phyloP scores from a whole-genome alignment of 2,797 vertebrate genomes.

The Hipposideros larvatus region DNA sequence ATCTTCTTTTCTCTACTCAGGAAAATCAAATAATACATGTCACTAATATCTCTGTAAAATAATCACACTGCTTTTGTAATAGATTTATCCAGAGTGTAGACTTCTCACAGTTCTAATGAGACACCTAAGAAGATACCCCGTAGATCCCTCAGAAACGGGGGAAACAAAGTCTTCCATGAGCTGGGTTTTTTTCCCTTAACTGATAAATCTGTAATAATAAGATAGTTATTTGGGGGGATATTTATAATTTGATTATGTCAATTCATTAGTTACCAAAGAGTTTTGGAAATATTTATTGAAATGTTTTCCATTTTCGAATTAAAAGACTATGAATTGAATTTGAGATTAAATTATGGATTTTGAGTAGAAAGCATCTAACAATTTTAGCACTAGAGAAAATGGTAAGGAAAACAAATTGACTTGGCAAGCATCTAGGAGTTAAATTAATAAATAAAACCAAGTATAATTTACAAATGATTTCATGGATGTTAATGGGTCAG shows the following conservation, averaged over 20 bases:
- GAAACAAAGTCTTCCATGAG: neutral
- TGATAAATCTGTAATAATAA: neutral
- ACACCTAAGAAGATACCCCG: neutral
- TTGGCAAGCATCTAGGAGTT: neutral
- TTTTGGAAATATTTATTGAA: neutral
- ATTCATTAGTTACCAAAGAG: neutral
- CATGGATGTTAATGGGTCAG: neutral
- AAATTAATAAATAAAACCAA: neutral
- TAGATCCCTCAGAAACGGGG: neutral
- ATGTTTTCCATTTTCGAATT: neutral
- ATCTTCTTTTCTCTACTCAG: neutral
- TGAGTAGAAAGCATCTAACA: neutral
- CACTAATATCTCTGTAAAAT: neutral
- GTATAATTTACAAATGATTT: constrained; percentile 39
- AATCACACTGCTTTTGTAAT: neutral
- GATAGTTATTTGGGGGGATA: neutral
- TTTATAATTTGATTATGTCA: neutral
- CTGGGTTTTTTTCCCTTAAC: neutral
- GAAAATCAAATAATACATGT: neutral
- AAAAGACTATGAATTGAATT: neutral
- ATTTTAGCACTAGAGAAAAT: neutral
- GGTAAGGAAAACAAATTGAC: neutral
- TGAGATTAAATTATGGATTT: neutral
- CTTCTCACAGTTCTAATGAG: neutral
- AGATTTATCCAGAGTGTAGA: neutral